These are phyloP conservation scores for Thryonomys swinderianus DNA, from an alignment of 2,113 vertebrate species.

Conservation along the genomic window DNA sequence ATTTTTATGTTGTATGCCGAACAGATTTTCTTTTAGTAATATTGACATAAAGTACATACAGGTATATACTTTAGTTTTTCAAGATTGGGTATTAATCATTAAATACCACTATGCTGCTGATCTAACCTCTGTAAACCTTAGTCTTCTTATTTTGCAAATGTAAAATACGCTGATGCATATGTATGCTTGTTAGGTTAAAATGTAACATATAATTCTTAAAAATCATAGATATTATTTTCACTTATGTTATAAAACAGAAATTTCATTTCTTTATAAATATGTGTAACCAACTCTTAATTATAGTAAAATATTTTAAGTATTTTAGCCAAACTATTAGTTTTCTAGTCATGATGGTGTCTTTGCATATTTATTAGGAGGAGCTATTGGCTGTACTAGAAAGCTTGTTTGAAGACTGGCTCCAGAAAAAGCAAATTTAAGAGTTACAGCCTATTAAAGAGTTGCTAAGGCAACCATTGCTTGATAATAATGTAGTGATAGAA, in stretches of 20 bases:
- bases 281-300: not conserved
- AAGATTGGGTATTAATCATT: not conserved
- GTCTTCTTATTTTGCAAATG: not conserved
- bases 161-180: not conserved
- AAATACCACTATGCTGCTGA: not conserved
- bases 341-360: conserved; percentile 23
- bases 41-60: not conserved
- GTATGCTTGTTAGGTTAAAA: not conserved
- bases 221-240: not conserved
- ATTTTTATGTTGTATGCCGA: not conserved
- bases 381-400: conserved; percentile 21
- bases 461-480: conserved; percentile 79
- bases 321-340: conserved; percentile 15
- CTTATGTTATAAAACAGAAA: not conserved
- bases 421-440: conserved; percentile 60
- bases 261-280: conserved; percentile 11
- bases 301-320: not conserved
- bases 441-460: conserved; percentile 70
- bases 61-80: not conserved
- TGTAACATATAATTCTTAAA: not conserved
- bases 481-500: conserved; percentile 70
- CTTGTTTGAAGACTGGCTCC: conserved; percentile 29
- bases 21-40: not conserved
- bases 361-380: conserved; percentile 49
- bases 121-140: not conserved